phyloP scores from a whole-genome alignment of 2,113 vertebrate genomes.

The Morone chrysops region DNA sequence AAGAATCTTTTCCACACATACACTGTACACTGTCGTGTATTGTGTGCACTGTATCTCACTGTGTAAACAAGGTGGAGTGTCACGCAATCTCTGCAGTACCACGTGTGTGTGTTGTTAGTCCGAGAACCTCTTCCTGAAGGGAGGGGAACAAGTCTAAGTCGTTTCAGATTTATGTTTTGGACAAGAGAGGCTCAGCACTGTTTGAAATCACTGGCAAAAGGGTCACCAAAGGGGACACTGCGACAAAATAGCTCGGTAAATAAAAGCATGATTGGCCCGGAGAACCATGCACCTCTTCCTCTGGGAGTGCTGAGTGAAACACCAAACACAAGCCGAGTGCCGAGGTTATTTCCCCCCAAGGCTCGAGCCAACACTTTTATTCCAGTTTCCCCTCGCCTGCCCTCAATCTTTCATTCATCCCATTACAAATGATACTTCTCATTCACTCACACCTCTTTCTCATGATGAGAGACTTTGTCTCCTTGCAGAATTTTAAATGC shows the following conservation, averaged over 20 bases:
- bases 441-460: slow-evolving; percentile 54
- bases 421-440: slow-evolving; percentile 57
- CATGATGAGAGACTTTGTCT: slow-evolving; percentile 47
- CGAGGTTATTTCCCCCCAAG: slow-evolving; percentile 53
- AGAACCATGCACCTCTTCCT: slow-evolving; percentile 46
- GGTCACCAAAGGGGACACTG: slow-evolving; percentile 43
- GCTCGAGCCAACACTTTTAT: slow-evolving; percentile 46
- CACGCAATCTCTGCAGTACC: slow-evolving; percentile 8
- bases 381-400: slow-evolving; percentile 29
- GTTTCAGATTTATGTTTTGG: slow-evolving; percentile 49
- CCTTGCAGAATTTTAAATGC: slow-evolving; percentile 53
- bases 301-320: slow-evolving; percentile 45
- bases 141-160: slow-evolving; percentile 26
- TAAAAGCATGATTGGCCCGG: slow-evolving; percentile 35
- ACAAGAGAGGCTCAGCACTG: background rate
- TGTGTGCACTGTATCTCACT: slow-evolving; percentile 2
- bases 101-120: background rate
- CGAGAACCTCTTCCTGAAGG: slow-evolving; percentile 12
- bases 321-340: slow-evolving; percentile 45
- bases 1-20: slow-evolving; percentile 11
- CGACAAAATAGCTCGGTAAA: slow-evolving; percentile 62
- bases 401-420: slow-evolving; percentile 54
- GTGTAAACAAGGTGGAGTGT: slow-evolving; percentile 31
- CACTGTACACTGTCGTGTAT: background rate
- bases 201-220: slow-evolving; percentile 29